Conservation (phyloP, 2,113 vertebrate genomes). For the Papio anubis region DNA sequence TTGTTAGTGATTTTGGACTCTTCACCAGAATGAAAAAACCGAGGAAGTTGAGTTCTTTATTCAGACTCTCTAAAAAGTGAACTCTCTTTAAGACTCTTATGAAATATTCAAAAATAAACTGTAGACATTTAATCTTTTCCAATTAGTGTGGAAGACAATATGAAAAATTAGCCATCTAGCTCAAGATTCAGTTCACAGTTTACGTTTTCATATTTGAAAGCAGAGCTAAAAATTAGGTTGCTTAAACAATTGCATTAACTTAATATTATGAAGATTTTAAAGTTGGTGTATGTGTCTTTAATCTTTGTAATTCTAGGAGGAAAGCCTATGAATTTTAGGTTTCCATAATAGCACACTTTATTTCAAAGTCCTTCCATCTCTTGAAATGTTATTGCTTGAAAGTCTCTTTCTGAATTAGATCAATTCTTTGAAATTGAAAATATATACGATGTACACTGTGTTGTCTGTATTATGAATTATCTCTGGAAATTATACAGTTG, state of each 20-base stretch:
- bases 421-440: conserved; percentile 37
- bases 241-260: neutral
- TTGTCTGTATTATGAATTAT: neutral
- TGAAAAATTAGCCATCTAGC: neutral
- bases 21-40: neutral
- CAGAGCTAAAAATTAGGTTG: neutral
- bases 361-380: conserved; percentile 43
- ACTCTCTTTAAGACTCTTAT: neutral
- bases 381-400: conserved; percentile 43
- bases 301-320: conserved; percentile 28
- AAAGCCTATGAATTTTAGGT: conserved; percentile 46
- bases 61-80: neutral
- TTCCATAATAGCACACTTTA: neutral
- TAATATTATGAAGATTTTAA: neutral
- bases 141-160: neutral
- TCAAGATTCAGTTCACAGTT: neutral
- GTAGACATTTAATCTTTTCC: neutral
- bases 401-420: conserved; percentile 47
- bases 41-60: neutral
- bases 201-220: conserved; percentile 33
- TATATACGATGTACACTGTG: neutral
- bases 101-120: conserved; percentile 43
- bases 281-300: neutral
- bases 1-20: conserved; percentile 5
- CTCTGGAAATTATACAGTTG: neutral